Conservation (phyloP, 2,797 vertebrate species). For the Tarsius wallacei region DNA sequence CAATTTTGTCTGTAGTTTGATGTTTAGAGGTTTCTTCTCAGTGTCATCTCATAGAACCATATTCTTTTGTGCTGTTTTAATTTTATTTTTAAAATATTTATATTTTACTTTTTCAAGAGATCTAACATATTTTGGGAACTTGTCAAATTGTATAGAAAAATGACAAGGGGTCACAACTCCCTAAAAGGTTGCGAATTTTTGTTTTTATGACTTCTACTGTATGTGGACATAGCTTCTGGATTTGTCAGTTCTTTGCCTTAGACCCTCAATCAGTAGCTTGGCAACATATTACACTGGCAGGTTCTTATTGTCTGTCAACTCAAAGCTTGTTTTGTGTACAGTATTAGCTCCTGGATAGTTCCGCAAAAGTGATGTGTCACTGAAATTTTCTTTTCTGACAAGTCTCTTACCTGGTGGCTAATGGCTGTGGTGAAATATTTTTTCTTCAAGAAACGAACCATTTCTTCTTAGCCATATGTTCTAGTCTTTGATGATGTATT, state of each 20-base stretch:
- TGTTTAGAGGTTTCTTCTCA: not conserved
- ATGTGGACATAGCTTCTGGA: not conserved
- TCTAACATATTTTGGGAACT: slow-evolving; percentile 3
- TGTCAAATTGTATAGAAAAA: not conserved
- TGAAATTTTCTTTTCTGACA: slow-evolving; percentile 71
- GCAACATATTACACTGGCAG: not conserved
- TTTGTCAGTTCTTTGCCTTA: not conserved
- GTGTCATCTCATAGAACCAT: not conserved
- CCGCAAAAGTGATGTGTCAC: slow-evolving; percentile 69
- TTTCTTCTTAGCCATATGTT: slow-evolving; percentile 58
- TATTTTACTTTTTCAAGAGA: slow-evolving; percentile 13
- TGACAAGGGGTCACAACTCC: not conserved
- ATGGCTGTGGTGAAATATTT: slow-evolving; percentile 64
- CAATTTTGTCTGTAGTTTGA: not conserved
- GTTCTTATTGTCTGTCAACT: slow-evolving; percentile 38
- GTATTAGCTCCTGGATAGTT: slow-evolving; percentile 53
- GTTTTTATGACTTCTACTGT: not conserved
- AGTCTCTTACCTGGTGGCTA: slow-evolving; percentile 74
- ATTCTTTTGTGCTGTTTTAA: not conserved
- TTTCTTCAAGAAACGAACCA: slow-evolving; percentile 71
- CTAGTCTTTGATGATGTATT: slow-evolving; percentile 60
- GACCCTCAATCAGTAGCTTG: not conserved
- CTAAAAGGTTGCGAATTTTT: not conserved
- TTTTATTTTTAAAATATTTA: not conserved
- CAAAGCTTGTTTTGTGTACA: slow-evolving; percentile 62